These are phyloP conservation scores for Anolis carolinensis DNA, from an alignment of 2,113 vertebrate species.

Conservation along the genomic window DNA sequence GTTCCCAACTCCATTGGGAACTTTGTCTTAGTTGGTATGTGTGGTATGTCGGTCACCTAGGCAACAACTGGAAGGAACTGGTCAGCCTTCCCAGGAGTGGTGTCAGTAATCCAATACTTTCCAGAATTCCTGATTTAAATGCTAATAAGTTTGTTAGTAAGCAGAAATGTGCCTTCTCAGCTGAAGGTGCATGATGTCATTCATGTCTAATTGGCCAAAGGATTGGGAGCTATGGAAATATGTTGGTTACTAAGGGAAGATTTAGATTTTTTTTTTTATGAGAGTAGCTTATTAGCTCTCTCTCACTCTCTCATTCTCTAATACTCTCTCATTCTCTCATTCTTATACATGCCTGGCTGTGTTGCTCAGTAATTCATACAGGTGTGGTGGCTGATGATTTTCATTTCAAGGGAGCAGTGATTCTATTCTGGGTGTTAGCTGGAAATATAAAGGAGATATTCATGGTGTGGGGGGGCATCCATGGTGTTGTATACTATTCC, in stretches of 20 bases:
- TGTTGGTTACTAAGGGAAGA: background rate
- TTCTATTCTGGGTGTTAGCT: too few relatives aligned
- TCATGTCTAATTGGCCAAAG: background rate
- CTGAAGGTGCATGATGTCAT: background rate
- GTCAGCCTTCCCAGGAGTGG: background rate
- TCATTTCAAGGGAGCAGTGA: too few relatives aligned
- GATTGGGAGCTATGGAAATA: background rate
- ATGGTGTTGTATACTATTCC: too few relatives aligned
- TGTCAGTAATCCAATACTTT: background rate
- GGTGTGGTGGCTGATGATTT: too few relatives aligned
- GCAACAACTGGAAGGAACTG: background rate
- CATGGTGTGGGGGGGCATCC: too few relatives aligned
- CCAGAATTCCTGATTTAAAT: constrained; percentile 12
- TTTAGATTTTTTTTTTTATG: background rate
- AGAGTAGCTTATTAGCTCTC: too few relatives aligned
- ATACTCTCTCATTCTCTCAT: background rate
- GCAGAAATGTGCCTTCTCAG: constrained; percentile 12
- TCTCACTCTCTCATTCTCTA: too few relatives aligned
- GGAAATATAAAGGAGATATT: too few relatives aligned
- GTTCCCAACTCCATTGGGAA: background rate
- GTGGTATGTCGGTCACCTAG: background rate
- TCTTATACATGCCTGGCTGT: too few relatives aligned
- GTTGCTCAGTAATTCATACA: background rate
- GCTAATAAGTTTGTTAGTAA: background rate
- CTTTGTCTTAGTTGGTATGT: background rate